Evolutionary conservation across 2,113 vertebrate genomes (phyloP), one percentile per base, ranked within the genome.

Genomic region (Meriones unguiculatus): DNA sequence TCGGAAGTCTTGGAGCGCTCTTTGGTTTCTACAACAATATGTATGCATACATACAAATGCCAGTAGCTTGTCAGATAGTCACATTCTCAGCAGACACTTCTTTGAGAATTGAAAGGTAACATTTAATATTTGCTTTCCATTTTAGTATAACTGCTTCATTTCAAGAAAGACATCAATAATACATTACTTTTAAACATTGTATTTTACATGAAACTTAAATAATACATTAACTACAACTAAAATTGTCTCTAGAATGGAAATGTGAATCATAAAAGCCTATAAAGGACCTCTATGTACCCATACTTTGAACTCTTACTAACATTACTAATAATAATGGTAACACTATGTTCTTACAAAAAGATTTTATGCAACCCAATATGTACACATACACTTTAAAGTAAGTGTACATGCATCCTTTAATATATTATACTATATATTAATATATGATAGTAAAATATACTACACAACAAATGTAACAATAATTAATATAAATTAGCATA

Each of bases 201-300:
- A 32, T 78, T 92, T 77, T 69, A 73, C n/a, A 92, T 65, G 41
- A 96, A 90, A 81, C 2, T 75, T 88, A 35, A 95, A 89, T 81
- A 77, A 91, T 28, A 62, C 8, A 84, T 94, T 28, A 85, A 85
- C 30, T 69, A 64, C 84, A 67, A 80, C 32, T 77, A 76, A 95
- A 75, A 25, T 76, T 62, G 87, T 20, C 4, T 86, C 28, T 73
- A 46, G 32, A 32, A 67, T 46, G 7, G 38, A 92, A 95, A 90
- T 24, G 7, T 54, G 38, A 94, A 90, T 59, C 10, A 57, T 50
- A 86, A 94, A 15, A 2, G 87, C 20, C 57, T 86, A 62, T 69
- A 59, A 95, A 94, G 80, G 24, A 50, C 35, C 52, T 22, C 57
- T 7, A 10, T 64, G 2, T 62, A 65, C 2, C 8, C 1, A 67